These are phyloP conservation scores for Melanargia galathea DNA, from an alignment of 2,888 invertebrate species.

Conservation along the genomic window DNA sequence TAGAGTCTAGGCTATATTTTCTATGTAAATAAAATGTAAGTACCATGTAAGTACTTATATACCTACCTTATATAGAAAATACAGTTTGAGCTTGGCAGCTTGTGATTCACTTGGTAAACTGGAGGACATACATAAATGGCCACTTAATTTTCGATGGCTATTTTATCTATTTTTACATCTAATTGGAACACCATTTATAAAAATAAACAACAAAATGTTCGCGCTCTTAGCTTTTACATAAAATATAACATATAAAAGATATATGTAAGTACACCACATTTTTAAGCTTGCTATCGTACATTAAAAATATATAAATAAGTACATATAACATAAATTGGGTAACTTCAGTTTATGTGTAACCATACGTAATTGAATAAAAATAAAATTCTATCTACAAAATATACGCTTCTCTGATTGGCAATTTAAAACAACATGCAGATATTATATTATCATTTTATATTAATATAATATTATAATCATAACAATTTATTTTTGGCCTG, in stretches of 20 bases:
- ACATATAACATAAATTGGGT: not conserved
- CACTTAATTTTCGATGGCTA: conserved; percentile 3
- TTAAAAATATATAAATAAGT: not conserved
- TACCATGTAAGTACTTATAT: too few relatives aligned
- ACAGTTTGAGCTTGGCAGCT: not conserved
- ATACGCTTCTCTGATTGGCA: not conserved
- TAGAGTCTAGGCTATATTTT: conserved; percentile 5
- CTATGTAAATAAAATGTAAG: conserved; percentile 4
- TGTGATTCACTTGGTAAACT: not conserved
- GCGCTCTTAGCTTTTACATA: conserved; percentile 6
- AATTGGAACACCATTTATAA: conserved; percentile 28
- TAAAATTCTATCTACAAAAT: not conserved
- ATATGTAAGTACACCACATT: too few relatives aligned
- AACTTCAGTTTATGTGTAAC: not conserved
- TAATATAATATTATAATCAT: not conserved
- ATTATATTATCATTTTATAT: not conserved
- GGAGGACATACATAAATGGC: conserved; percentile 1
- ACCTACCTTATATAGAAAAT: not conserved
- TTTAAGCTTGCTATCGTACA: not conserved
- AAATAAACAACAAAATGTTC: conserved; percentile 7
- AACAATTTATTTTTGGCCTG: not conserved
- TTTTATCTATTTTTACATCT: conserved; percentile 21
- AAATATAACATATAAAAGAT: not conserved
- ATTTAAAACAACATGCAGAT: not conserved
- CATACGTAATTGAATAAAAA: not conserved